Percentiles rank a stretch among this genome's conserved stretches.
Evolutionary conservation across 1,140 invertebrate species (phyloP).

Genomic region (Halyomorpha halys): DNA sequence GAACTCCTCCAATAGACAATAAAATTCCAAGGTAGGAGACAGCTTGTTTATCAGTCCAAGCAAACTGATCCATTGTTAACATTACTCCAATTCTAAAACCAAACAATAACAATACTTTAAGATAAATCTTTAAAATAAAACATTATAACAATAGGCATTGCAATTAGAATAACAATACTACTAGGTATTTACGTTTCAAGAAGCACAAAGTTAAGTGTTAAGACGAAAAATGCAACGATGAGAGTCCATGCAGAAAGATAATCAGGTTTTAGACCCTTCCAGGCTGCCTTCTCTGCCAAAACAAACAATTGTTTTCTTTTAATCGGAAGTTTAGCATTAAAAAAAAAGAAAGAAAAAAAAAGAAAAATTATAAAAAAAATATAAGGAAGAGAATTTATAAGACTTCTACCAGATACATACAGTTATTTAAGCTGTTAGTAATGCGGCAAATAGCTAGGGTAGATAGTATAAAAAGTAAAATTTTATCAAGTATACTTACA

Average conservation of each 20-base stretch:
- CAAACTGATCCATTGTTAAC: constrained; percentile 82
- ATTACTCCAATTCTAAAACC: constrained; percentile 59
- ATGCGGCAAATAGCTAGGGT: too few species aligned
- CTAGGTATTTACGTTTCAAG: constrained; percentile 64
- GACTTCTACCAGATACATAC: too few species aligned
- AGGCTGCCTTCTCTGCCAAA: constrained; percentile 52
- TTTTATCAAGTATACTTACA: too few species aligned
- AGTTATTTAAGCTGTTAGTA: too few species aligned
- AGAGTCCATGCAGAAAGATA: constrained; percentile 63
- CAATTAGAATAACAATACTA: constrained; percentile 5
- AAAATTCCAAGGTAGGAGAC: constrained; percentile 71
- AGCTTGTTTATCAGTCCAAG: constrained; percentile 66
- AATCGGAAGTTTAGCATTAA: too few species aligned
- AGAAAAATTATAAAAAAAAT: too few species aligned
- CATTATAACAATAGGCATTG: neutral
- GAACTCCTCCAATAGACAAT: constrained; percentile 62
- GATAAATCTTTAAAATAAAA: neutral
- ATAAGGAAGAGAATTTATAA: too few species aligned
- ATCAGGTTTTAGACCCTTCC: constrained; percentile 61
- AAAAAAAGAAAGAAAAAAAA: too few species aligned
- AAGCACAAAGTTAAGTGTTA: constrained; percentile 81
- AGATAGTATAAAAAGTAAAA: too few species aligned
- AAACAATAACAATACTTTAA: neutral
- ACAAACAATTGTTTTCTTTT: too few species aligned
- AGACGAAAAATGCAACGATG: constrained; percentile 70